Conservation (phyloP, 2,888 invertebrate genomes). For the Beris morrisii region DNA sequence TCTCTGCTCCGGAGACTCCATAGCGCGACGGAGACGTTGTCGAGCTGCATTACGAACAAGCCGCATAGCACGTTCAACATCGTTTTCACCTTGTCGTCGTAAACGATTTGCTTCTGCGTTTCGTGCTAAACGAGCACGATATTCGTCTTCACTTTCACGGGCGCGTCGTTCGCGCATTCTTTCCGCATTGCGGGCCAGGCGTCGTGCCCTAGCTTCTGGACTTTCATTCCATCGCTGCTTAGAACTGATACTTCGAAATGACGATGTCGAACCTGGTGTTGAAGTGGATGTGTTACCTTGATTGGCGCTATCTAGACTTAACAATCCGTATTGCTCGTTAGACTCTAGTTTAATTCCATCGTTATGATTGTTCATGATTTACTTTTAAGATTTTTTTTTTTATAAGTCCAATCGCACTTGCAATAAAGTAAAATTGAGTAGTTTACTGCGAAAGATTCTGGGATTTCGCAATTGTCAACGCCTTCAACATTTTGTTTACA, state of each 20-base stretch:
- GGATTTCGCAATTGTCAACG: constrained; percentile 26
- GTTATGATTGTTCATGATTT: constrained; percentile 45
- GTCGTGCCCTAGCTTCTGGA: constrained; percentile 54
- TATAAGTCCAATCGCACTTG: constrained; percentile 1
- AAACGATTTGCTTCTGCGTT: constrained; percentile 56
- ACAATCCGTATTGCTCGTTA: constrained; percentile 50
- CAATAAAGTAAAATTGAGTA: neutral
- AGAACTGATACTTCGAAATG: constrained; percentile 37
- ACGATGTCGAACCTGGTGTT: constrained; percentile 41
- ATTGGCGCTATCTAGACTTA: constrained; percentile 48
- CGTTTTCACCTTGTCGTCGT: constrained; percentile 54
- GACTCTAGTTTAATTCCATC: constrained; percentile 56
- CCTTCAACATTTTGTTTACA: constrained; percentile 29
- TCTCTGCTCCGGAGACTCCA: constrained; percentile 55
- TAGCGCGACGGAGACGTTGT: constrained; percentile 54
- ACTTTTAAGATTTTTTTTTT: constrained; percentile 11
- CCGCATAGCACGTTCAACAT: constrained; percentile 55
- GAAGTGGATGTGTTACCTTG: constrained; percentile 43
- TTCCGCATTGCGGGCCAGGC: constrained; percentile 55
- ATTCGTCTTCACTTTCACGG: constrained; percentile 53
- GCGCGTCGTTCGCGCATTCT: constrained; percentile 56
- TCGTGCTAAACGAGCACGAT: constrained; percentile 53
- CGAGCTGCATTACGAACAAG: constrained; percentile 55
- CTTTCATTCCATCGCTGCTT: constrained; percentile 57
- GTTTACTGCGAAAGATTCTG: constrained; percentile 15